A percentile compares a stretch with the other conserved stretches of the same genome.
Conservation (phyloP, 2,797 vertebrate species). For the Chelonia mydas region DNA sequence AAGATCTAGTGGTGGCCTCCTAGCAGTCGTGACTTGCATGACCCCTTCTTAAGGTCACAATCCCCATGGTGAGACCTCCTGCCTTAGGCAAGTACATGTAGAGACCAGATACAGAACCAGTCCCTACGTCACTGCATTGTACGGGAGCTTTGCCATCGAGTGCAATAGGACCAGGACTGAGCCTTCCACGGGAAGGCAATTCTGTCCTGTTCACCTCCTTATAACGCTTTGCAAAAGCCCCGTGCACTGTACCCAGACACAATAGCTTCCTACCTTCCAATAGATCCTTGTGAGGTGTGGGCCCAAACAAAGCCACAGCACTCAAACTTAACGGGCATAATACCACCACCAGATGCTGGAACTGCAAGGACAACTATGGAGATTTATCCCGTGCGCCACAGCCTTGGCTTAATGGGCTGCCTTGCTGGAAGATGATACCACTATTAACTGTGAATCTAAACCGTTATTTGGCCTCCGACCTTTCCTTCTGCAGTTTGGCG, state of each 20-base stretch:
- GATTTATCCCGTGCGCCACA: neutral
- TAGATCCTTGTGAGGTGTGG: neutral
- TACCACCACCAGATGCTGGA: neutral
- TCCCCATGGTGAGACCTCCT: neutral
- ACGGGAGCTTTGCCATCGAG: neutral
- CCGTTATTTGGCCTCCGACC: neutral
- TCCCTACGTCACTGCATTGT: neutral
- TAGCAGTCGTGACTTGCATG: neutral
- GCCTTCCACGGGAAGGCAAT: neutral
- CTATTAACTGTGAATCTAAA: neutral
- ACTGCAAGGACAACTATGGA: neutral
- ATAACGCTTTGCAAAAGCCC: neutral
- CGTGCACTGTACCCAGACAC: neutral
- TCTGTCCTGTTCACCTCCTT: neutral
- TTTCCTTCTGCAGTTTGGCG: neutral
- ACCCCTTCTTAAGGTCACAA: neutral
- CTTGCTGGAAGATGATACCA: neutral
- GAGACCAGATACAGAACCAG: neutral
- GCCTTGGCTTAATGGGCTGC: neutral
- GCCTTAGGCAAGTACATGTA: neutral
- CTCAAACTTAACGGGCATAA: neutral
- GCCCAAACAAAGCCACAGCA: neutral
- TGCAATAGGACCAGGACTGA: neutral
- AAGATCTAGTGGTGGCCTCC: neutral
- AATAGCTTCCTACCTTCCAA: neutral